Evolutionary conservation across 1,140 invertebrate genomes (phyloP).

Genomic region (Eueides isabella): DNA sequence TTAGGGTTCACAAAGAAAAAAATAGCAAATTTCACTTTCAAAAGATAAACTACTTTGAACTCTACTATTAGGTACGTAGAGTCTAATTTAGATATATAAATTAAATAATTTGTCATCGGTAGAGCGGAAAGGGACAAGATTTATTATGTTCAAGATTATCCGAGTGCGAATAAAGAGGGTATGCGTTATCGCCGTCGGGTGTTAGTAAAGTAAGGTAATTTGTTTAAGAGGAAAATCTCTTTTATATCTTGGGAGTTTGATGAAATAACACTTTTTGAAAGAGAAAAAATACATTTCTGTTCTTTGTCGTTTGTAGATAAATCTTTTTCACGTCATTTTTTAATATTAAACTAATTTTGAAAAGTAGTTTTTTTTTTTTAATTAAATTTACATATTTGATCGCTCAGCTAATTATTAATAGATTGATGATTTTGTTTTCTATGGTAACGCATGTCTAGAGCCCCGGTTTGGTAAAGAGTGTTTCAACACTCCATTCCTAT

Average conservation of each 20-base stretch:
- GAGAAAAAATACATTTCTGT: not conserved
- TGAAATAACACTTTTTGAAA: not conserved
- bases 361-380: too few relatives aligned
- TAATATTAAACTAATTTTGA: too few relatives aligned
- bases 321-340: too few relatives aligned
- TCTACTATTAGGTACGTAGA: slow-evolving; percentile 20
- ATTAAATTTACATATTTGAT: too few relatives aligned
- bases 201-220: slow-evolving; percentile 32
- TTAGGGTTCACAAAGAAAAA: slow-evolving; percentile 24
- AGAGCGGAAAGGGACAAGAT: slow-evolving; percentile 43
- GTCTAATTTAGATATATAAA: slow-evolving; percentile 14
- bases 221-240: slow-evolving; percentile 30
- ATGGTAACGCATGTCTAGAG: too few relatives aligned
- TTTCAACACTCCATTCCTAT: too few relatives aligned
- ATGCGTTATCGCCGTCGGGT: slow-evolving; percentile 20
- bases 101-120: slow-evolving; percentile 44
- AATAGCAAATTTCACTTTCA: slow-evolving; percentile 29
- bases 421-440: too few relatives aligned
- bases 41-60: slow-evolving; percentile 18
- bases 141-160: slow-evolving; percentile 47
- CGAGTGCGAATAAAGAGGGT: slow-evolving; percentile 38
- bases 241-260: not conserved
- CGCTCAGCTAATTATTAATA: too few relatives aligned
- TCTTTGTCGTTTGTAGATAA: too few relatives aligned
- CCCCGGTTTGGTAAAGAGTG: too few relatives aligned